Conservation (phyloP, 1,140 invertebrate genomes). For the Dryas iulia region DNA sequence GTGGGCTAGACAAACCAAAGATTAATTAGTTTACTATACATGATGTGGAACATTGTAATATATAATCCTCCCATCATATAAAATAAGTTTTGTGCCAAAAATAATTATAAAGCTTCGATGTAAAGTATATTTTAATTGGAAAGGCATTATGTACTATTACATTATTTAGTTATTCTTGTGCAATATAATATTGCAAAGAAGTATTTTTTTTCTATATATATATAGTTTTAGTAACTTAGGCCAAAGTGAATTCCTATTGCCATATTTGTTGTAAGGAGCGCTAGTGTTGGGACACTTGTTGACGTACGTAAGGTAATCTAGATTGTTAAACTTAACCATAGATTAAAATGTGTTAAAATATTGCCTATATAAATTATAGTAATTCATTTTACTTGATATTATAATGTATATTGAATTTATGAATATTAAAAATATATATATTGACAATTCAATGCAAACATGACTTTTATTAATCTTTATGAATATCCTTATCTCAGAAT, state of each 20-base stretch:
- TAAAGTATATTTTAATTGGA: slow-evolving; percentile 60
- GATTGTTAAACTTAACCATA: slow-evolving; percentile 79
- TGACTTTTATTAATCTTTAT: no score
- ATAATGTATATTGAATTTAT: slow-evolving; percentile 80
- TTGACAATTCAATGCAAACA: slow-evolving; percentile 68
- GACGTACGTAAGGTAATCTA: slow-evolving; percentile 61
- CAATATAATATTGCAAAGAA: slow-evolving; percentile 63
- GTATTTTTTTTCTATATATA: slow-evolving; percentile 61
- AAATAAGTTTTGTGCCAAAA: slow-evolving; percentile 67
- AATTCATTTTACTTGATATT: slow-evolving; percentile 79
- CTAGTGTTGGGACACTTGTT: slow-evolving; percentile 55
- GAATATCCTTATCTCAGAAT: no score
- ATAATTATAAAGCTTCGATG: slow-evolving; percentile 60
- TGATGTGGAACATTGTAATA: slow-evolving; percentile 65
- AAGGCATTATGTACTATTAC: slow-evolving; percentile 69
- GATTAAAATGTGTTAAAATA: slow-evolving; percentile 80
- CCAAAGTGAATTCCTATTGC: slow-evolving; percentile 76
- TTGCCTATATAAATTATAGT: slow-evolving; percentile 80
- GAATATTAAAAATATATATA: slow-evolving; percentile 80
- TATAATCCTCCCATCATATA: slow-evolving; percentile 61
- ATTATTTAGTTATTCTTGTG: slow-evolving; percentile 61
- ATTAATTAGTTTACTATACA: slow-evolving; percentile 56
- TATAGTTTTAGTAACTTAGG: slow-evolving; percentile 48
- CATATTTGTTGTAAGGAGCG: slow-evolving; percentile 63
- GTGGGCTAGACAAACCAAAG: slow-evolving; percentile 79